phyloP scores from a whole-genome alignment of 2,113 vertebrate genomes.

The Mastomys natalensis region DNA sequence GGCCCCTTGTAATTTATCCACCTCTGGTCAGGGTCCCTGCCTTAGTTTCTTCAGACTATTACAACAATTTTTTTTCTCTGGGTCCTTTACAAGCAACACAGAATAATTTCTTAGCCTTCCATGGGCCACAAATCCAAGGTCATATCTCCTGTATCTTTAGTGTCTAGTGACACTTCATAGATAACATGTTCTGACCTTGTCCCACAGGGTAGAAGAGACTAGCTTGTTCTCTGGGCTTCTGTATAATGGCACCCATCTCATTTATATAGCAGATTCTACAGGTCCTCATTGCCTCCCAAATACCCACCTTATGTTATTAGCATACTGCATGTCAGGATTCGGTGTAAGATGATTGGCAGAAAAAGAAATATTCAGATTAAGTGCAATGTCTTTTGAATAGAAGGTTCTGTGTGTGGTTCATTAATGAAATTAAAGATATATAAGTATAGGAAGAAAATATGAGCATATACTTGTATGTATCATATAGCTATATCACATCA shows the following conservation, averaged over 20 bases:
- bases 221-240: background rate
- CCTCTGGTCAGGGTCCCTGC: background rate
- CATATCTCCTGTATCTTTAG: no score
- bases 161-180: no score
- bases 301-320: no score
- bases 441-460: background rate
- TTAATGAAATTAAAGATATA: background rate
- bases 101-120: background rate
- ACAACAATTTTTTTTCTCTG: background rate
- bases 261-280: no score
- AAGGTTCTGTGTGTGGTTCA: background rate
- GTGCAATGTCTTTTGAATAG: background rate
- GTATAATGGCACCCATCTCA: background rate
- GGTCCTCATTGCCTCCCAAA: background rate
- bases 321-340: background rate
- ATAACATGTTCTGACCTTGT: background rate
- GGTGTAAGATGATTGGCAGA: background rate
- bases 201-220: rapidly evolving
- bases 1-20: rapidly evolving
- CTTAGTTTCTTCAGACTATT: background rate
- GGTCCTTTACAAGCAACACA: no score
- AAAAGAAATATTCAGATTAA: background rate
- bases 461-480: background rate
- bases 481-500: background rate
- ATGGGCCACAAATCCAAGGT: background rate